Evolutionary conservation across 2,113 vertebrate species (phyloP).

Genomic region (Neolamprologus kungweensis): DNA sequence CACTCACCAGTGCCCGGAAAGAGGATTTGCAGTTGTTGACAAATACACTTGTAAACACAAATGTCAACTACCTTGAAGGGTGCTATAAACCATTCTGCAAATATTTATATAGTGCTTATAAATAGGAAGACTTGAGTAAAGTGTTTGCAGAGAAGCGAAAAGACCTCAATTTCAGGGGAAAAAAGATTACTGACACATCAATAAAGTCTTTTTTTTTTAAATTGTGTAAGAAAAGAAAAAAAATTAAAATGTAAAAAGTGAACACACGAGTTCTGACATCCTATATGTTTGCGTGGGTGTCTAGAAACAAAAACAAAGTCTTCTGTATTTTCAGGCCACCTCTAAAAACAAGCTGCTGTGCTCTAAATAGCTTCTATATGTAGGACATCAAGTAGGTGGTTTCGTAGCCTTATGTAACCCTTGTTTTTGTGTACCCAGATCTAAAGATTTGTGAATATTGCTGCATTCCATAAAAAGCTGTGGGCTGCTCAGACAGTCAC

Average conservation of each 20-base stretch:
- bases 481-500: background rate
- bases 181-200: background rate
- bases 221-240: background rate
- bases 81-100: background rate
- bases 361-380: conserved; percentile 26
- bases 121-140: background rate
- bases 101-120: background rate
- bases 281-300: background rate
- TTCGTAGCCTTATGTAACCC: background rate
- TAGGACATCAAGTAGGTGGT: conserved; percentile 36
- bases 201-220: accelerated
- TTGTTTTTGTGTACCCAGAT: background rate
- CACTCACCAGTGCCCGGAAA: background rate
- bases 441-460: conserved; percentile 7
- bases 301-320: background rate
- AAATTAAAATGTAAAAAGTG: background rate
- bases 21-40: background rate
- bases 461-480: background rate
- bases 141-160: background rate
- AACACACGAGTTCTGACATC: background rate
- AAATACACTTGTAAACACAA: background rate
- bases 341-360: background rate
- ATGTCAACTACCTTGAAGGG: background rate
- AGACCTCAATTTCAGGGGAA: background rate
- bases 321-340: background rate